phyloP scores from a whole-genome alignment of 1,140 invertebrate genomes.

The Diorhabda elongata region DNA sequence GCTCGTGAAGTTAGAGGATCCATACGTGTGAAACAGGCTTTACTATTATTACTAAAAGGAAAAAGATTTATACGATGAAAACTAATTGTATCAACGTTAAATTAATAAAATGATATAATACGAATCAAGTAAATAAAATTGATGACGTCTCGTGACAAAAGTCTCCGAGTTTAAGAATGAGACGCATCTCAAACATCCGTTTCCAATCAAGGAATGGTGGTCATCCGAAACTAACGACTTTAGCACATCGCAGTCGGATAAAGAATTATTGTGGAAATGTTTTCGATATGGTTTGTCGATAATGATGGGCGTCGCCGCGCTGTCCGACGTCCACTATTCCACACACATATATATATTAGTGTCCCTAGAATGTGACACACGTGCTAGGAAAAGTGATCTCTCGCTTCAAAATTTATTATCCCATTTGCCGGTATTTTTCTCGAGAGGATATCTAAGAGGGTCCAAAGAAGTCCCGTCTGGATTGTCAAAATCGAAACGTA shows the following conservation, averaged over 20 bases:
- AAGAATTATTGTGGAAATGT: background rate
- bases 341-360: background rate
- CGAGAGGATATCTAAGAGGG: background rate
- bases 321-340: constrained; percentile 4
- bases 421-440: constrained; percentile 7
- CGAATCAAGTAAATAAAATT: too few species aligned
- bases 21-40: too few species aligned
- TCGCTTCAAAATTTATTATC: constrained; percentile 16
- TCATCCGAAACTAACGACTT: constrained; percentile 21
- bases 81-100: too few species aligned
- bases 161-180: background rate
- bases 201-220: constrained; percentile 19
- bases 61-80: too few species aligned
- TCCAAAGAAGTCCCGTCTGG: background rate
- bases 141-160: too few species aligned
- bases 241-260: constrained; percentile 8
- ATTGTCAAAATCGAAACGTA: too few species aligned
- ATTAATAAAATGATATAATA: too few species aligned
- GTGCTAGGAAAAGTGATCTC: constrained; percentile 17
- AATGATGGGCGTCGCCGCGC: constrained; percentile 13
- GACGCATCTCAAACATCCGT: constrained; percentile 14
- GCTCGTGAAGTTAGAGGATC: too few species aligned
- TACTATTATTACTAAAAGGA: too few species aligned
- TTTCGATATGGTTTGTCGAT: constrained; percentile 6
- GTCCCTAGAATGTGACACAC: constrained; percentile 9